phyloP scores from a whole-genome alignment of 2,113 vertebrate genomes.

The Lasiurus cinereus region DNA sequence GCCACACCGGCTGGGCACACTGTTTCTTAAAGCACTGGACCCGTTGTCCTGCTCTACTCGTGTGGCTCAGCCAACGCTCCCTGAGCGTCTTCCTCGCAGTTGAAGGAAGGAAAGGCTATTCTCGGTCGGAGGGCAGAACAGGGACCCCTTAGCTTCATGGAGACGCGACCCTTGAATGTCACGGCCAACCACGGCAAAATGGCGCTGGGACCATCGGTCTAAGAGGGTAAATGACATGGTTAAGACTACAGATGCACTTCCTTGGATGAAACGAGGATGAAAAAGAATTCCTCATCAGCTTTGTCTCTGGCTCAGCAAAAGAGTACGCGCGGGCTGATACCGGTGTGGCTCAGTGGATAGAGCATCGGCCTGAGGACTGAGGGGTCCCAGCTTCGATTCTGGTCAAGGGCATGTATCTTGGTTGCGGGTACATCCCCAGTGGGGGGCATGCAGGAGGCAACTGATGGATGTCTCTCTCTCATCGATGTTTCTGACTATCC shows the following conservation, averaged over 20 bases:
- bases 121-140: not conserved
- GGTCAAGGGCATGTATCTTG: no score
- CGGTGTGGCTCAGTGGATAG: no score
- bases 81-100: not conserved
- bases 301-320: slow-evolving; percentile 54
- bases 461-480: no score
- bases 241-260: not conserved
- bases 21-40: not conserved
- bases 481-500: no score
- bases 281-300: slow-evolving; percentile 18
- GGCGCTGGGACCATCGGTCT: not conserved
- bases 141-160: not conserved
- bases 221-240: not conserved
- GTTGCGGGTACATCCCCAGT: no score
- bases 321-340: not conserved
- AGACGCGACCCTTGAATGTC: not conserved
- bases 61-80: not conserved
- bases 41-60: not conserved
- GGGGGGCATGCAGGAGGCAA: no score
- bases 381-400: no score
- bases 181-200: not conserved
- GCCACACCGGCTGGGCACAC: no score
- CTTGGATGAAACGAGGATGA: slow-evolving; percentile 6
- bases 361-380: no score
- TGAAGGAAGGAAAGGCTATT: not conserved